Percentiles rank a stretch among this genome's conserved stretches.
Evolutionary conservation across 2,797 vertebrate species (phyloP).

Genomic region (Sebastes hubbsi): DNA sequence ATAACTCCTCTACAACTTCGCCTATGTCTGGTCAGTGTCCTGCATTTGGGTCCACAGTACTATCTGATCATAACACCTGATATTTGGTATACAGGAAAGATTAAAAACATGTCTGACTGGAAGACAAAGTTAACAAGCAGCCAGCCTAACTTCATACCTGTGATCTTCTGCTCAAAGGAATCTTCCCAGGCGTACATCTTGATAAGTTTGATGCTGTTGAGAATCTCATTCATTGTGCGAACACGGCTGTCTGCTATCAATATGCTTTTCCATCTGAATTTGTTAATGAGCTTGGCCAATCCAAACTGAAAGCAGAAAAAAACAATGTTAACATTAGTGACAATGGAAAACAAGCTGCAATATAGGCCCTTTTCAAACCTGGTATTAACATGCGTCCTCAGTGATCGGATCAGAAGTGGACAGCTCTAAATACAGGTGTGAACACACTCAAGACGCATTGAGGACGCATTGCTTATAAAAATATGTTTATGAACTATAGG

Average conservation of each 20-base stretch:
- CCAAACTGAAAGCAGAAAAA: conserved; percentile 70
- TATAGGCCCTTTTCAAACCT: too few relatives aligned
- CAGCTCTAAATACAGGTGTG: too few relatives aligned
- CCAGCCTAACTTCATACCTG: conserved; percentile 62
- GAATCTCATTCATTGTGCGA: conserved; percentile 86
- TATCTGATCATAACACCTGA: not conserved
- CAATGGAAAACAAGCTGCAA: not conserved
- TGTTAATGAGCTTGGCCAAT: conserved; percentile 78
- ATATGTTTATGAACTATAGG: not conserved
- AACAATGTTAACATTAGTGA: not conserved
- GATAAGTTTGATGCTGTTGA: conserved; percentile 88
- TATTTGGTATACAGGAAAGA: not conserved
- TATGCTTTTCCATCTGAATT: conserved; percentile 73
- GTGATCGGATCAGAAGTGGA: too few relatives aligned
- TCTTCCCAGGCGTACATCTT: conserved; percentile 89
- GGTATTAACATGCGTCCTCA: too few relatives aligned
- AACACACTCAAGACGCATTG: too few relatives aligned
- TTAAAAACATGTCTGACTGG: not conserved
- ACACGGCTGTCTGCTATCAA: conserved; percentile 80
- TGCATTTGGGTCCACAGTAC: too few relatives aligned
- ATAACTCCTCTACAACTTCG: too few relatives aligned
- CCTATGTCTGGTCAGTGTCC: too few relatives aligned
- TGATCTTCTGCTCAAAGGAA: conserved; percentile 80
- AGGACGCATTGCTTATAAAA: not conserved
- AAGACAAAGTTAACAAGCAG: not conserved